Evolutionary conservation across 2,797 vertebrate genomes (phyloP).

Genomic region (Hylomyscus alleni): DNA sequence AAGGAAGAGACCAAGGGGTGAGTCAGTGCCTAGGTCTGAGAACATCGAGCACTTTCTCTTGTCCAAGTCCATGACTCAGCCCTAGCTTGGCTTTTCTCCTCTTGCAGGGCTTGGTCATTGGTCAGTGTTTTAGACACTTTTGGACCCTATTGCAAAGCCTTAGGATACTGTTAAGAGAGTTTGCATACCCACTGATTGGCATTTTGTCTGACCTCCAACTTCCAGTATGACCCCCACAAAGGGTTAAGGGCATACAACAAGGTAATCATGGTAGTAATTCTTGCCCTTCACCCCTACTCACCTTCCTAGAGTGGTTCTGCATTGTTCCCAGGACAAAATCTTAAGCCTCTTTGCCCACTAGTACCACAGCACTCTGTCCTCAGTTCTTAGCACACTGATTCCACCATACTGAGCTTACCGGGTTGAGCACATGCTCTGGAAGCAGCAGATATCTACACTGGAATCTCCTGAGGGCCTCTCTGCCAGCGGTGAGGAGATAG

Average conservation of each 20-base stretch:
- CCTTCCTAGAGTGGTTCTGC: not conserved
- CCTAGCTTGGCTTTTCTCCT: not conserved
- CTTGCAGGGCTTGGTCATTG: too few relatives aligned
- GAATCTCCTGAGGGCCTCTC: not conserved
- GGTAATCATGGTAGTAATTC: not conserved
- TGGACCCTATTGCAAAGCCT: not conserved
- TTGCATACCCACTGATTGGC: not conserved
- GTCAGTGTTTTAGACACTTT: not conserved
- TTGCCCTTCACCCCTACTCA: not conserved
- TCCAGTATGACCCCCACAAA: not conserved
- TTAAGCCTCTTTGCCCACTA: not conserved
- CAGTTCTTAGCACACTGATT: not conserved
- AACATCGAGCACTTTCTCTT: not conserved
- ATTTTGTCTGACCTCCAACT: not conserved
- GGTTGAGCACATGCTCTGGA: not conserved
- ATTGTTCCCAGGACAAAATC: not conserved
- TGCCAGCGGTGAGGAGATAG: not conserved
- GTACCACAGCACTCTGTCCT: not conserved
- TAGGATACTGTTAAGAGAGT: not conserved
- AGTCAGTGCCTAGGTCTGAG: not conserved
- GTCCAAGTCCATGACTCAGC: not conserved
- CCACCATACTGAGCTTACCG: not conserved
- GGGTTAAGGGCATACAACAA: not conserved
- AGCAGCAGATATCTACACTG: not conserved
- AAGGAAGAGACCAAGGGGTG: slow-evolving; percentile 71